phyloP scores from a whole-genome alignment of 2,797 vertebrate species.

The Steatocranus sp. region DNA sequence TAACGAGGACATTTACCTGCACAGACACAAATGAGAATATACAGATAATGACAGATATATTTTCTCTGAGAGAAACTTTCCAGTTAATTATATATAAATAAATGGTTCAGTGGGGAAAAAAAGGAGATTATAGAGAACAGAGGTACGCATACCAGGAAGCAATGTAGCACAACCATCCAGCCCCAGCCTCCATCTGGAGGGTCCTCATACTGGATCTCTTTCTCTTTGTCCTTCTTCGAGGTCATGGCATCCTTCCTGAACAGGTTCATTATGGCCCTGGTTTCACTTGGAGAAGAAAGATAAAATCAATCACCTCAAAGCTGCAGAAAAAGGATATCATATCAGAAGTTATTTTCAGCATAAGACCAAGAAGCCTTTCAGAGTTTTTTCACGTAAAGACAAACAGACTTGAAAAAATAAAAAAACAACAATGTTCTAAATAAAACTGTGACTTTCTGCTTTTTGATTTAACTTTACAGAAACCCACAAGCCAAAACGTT shows the following conservation, averaged over 20 bases:
- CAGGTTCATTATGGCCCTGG: slow-evolving; percentile 55
- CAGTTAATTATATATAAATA: background rate
- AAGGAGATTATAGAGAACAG: background rate
- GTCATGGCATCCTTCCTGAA: slow-evolving; percentile 63
- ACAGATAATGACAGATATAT: background rate
- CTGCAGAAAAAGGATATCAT: background rate
- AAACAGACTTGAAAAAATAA: background rate
- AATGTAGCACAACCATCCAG: slow-evolving; percentile 89
- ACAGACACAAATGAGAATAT: background rate
- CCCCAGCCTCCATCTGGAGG: slow-evolving; percentile 83
- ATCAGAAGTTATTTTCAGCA: background rate
- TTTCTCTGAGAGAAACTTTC: background rate
- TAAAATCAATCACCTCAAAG: background rate
- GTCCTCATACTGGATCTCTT: slow-evolving; percentile 51
- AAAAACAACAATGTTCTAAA: background rate
- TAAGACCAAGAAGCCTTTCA: background rate
- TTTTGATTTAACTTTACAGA: background rate
- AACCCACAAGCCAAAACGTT: background rate
- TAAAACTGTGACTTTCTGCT: background rate
- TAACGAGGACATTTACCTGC: slow-evolving; percentile 91
- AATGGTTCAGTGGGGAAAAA: accelerated
- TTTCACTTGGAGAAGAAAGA: slow-evolving; percentile 43
- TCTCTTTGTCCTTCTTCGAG: slow-evolving; percentile 64
- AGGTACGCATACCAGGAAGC: slow-evolving; percentile 83
- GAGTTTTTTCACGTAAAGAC: background rate